Conservation (phyloP, 2,888 invertebrate species). For the Nomada fucata region DNA sequence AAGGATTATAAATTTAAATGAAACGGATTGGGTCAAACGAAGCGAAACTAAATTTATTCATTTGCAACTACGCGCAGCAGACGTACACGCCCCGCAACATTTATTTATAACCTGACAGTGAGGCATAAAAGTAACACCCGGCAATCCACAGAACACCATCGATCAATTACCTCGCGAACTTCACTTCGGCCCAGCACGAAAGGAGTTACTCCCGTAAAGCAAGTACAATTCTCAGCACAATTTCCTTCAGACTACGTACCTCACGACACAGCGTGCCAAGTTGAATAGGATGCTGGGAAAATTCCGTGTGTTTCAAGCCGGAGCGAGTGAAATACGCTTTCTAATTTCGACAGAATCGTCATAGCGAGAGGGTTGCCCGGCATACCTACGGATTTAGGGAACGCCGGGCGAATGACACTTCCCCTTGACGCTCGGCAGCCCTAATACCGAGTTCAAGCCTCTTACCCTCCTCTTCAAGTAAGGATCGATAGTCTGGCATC, state of each 20-base stretch:
- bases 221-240: neutral
- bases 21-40: neutral
- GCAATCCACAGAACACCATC: neutral
- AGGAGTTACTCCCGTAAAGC: neutral
- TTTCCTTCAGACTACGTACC: neutral
- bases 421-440: constrained; percentile 68
- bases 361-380: constrained; percentile 42
- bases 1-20: constrained; percentile 8
- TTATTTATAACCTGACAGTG: no score
- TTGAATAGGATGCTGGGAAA: neutral
- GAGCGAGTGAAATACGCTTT: constrained; percentile 43
- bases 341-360: constrained; percentile 61
- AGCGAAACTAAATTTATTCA: neutral
- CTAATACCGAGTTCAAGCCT: constrained; percentile 77
- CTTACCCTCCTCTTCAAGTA: constrained; percentile 73
- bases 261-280: neutral
- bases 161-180: neutral
- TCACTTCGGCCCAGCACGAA: neutral
- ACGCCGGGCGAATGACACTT: constrained; percentile 76
- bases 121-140: no score
- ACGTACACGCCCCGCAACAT: no score
- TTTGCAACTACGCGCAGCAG: neutral
- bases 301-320: constrained; percentile 5
- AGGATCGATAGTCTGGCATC: constrained; percentile 82
- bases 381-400: constrained; percentile 66